Evolutionary conservation across 1,140 invertebrate species (phyloP), one percentile per base, ranked within the genome.

Genomic region (Cyclina sinensis): DNA sequence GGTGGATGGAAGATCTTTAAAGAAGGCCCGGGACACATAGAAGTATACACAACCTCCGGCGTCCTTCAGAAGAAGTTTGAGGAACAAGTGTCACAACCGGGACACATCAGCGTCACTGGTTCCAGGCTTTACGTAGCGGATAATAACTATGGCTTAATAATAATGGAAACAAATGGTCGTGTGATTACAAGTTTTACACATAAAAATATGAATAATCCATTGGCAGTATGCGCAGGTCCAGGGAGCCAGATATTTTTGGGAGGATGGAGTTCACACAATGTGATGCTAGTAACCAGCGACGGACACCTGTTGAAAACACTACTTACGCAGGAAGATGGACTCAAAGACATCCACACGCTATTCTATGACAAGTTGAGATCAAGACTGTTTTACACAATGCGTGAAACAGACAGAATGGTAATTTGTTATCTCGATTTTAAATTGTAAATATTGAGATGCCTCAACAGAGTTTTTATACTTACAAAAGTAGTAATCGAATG

Each of bases 301-400:
- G 37, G 14, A 39, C 65, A 43, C 11, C 18, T 39, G 21, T 1
- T 39, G 16, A 1, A n/a, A 37, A 5, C 27, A 37, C 21, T 70
- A 18, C 65, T 70, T 39, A 43, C 12, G 1, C 32, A 70, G 35
- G 5, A 70, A 37, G n/a, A 70, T 37, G 65, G 65, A 21, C 5
- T 70, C 32, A 39, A 70, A 14, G n/a, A 70, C 21, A 1, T 70
- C 16, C 65, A 70, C 21, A 70, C 32, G 1, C 7, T 70, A 35
- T 70, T 18, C 32, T 70, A 21, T 37, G 65, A 70, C 35, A 14
- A 43, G 32, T 12, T 70, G 7, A 37, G 65, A 70, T 70, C 35
- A n/a, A n/a, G n/a, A 39, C 65, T 70, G 21, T 37, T 70, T 5
- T 70, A 43, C 65, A 70, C 65, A 27, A 70, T 70, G 65, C 32